Conservation (phyloP, 1,140 invertebrate genomes). For the Caenorhabditis remanei region DNA sequence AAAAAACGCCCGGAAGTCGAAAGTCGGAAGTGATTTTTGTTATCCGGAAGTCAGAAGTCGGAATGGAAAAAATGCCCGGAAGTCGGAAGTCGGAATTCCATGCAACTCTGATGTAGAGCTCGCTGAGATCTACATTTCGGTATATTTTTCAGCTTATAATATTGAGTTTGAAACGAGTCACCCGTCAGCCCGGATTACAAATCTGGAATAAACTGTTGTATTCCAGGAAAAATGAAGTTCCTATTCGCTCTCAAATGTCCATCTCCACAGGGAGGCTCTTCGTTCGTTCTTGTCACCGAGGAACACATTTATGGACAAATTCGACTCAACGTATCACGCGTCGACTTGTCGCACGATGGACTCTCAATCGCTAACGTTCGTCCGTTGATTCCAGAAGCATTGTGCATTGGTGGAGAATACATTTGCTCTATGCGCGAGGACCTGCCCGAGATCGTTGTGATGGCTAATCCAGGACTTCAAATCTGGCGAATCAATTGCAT, state of each 20-base stretch:
- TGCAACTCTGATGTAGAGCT: too few relatives aligned
- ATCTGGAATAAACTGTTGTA: too few relatives aligned
- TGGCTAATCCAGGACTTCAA: constrained; percentile 72
- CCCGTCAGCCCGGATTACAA: too few relatives aligned
- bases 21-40: too few relatives aligned
- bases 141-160: too few relatives aligned
- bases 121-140: too few relatives aligned
- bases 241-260: constrained; percentile 72
- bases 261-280: constrained; percentile 71
- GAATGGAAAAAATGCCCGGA: too few relatives aligned
- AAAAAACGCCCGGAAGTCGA: too few relatives aligned
- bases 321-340: constrained; percentile 71
- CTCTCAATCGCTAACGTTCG: constrained; percentile 66
- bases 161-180: too few relatives aligned
- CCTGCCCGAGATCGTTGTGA: constrained; percentile 74
- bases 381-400: constrained; percentile 70
- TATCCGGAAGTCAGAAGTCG: too few relatives aligned
- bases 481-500: constrained; percentile 72
- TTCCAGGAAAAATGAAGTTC: constrained; percentile 74
- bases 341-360: constrained; percentile 72
- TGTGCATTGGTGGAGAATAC: constrained; percentile 73
- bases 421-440: constrained; percentile 76
- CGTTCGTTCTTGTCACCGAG: constrained; percentile 74
- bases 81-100: too few relatives aligned
- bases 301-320: constrained; percentile 73